Evolutionary conservation across 2,888 invertebrate genomes (phyloP).

Genomic region (Crematogaster levior): DNA sequence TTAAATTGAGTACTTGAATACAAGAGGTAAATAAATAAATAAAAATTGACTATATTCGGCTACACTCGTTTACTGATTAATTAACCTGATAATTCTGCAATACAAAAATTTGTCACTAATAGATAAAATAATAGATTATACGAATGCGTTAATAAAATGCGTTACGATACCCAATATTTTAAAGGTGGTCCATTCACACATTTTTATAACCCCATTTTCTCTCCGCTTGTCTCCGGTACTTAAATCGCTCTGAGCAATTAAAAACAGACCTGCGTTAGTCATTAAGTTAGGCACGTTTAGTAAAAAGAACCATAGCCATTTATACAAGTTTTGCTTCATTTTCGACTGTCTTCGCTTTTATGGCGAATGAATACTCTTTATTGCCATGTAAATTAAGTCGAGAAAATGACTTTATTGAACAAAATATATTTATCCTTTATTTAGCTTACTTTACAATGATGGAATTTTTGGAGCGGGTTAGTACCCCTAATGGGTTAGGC

Average conservation of each 20-base stretch:
- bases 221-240: background rate
- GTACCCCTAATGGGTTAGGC: background rate
- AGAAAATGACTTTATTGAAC: background rate
- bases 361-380: constrained; percentile 16
- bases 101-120: constrained; percentile 4
- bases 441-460: background rate
- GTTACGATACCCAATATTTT: background rate
- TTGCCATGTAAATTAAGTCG: constrained; percentile 34
- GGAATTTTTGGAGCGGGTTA: background rate
- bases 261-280: constrained; percentile 35
- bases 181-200: constrained; percentile 10
- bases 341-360: constrained; percentile 17
- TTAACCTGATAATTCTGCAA: background rate
- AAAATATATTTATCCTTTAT: constrained; percentile 13
- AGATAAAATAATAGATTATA: background rate
- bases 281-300: constrained; percentile 29
- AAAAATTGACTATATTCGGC: background rate
- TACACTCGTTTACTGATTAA: background rate
- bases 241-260: constrained; percentile 33
- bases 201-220: constrained; percentile 37
- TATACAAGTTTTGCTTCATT: constrained; percentile 30
- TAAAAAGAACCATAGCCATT: constrained; percentile 6
- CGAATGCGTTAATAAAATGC: constrained; percentile 13
- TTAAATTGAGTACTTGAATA: background rate
- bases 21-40: background rate